Conservation (phyloP, 2,888 invertebrate species). For the Meteorus cinctellus region DNA sequence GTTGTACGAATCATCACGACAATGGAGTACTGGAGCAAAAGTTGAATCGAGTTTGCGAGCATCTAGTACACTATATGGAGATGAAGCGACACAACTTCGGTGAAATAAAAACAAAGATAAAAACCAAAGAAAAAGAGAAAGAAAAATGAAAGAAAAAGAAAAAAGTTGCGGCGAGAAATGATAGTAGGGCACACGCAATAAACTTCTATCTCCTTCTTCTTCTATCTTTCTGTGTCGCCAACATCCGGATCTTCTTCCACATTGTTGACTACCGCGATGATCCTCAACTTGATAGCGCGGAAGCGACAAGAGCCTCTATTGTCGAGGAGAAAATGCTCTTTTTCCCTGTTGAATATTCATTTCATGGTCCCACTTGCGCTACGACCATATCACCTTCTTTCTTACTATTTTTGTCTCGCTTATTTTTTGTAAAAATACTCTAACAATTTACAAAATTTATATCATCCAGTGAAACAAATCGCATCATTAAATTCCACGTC, state of each 20-base stretch:
- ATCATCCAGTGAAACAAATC: not conserved
- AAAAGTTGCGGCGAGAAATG: slow-evolving; percentile 12
- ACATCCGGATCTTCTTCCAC: slow-evolving; percentile 56
- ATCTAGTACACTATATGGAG: slow-evolving; percentile 24
- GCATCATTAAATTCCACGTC: not conserved
- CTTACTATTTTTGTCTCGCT: slow-evolving; percentile 27
- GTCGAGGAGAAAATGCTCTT: slow-evolving; percentile 59
- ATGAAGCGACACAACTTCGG: slow-evolving; percentile 36
- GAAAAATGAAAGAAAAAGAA: not conserved
- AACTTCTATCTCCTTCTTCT: slow-evolving; percentile 20
- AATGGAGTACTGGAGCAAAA: slow-evolving; percentile 29
- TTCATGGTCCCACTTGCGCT: slow-evolving; percentile 60
- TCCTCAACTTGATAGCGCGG: slow-evolving; percentile 49
- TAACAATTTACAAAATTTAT: slow-evolving; percentile 10
- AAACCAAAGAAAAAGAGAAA: not conserved
- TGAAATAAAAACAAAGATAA: slow-evolving; percentile 29
- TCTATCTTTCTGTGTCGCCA: slow-evolving; percentile 32
- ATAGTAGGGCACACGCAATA: not conserved
- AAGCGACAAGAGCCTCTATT: slow-evolving; percentile 43
- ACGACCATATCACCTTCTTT: slow-evolving; percentile 42
- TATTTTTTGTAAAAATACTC: slow-evolving; percentile 15
- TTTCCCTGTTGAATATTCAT: slow-evolving; percentile 69
- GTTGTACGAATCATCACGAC: slow-evolving; percentile 17
- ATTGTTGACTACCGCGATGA: slow-evolving; percentile 56
- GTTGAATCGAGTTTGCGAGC: slow-evolving; percentile 42